Evolutionary conservation across 2,888 invertebrate species (phyloP).

Genomic region (Pimpla rufipes): DNA sequence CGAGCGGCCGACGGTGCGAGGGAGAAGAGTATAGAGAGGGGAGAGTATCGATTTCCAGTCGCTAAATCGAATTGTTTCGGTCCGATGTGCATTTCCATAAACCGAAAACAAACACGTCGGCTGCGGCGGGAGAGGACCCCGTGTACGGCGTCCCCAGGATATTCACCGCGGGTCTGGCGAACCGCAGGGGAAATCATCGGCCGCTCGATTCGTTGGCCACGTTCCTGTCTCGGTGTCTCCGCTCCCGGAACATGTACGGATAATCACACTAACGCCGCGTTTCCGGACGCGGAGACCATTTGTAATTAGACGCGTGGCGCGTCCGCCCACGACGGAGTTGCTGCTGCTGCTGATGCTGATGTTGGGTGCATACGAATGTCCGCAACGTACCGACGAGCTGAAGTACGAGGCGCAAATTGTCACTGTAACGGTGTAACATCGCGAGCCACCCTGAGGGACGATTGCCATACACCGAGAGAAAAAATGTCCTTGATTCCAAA

Average conservation of each 20-base stretch:
- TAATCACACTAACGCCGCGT: slow-evolving; percentile 23
- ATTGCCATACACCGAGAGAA: no score
- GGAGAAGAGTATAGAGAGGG: neutral
- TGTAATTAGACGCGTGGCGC: slow-evolving; percentile 75
- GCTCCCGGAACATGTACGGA: slow-evolving; percentile 36
- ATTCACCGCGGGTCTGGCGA: slow-evolving; percentile 58
- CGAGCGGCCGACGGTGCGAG: neutral
- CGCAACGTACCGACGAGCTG: slow-evolving; percentile 25
- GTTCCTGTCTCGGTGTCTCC: slow-evolving; percentile 54
- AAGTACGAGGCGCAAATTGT: neutral
- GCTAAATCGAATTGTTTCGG: slow-evolving; percentile 64
- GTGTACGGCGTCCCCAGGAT: slow-evolving; percentile 41
- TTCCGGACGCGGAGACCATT: slow-evolving; percentile 49
- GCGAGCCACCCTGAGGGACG: slow-evolving; percentile 42
- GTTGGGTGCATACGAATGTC: slow-evolving; percentile 56
- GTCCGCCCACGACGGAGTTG: slow-evolving; percentile 15
- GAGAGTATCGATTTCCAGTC: slow-evolving; percentile 56
- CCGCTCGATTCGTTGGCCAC: slow-evolving; percentile 78
- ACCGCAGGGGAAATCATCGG: slow-evolving; percentile 81
- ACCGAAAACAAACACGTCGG: slow-evolving; percentile 79
- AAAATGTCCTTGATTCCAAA: no score
- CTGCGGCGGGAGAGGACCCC: slow-evolving; percentile 2
- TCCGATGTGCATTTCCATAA: slow-evolving; percentile 79
- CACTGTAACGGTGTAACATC: slow-evolving; percentile 54
- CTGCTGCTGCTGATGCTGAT: neutral